Evolutionary conservation across 2,113 vertebrate genomes (phyloP).

Genomic region (Aplodontia rufa): DNA sequence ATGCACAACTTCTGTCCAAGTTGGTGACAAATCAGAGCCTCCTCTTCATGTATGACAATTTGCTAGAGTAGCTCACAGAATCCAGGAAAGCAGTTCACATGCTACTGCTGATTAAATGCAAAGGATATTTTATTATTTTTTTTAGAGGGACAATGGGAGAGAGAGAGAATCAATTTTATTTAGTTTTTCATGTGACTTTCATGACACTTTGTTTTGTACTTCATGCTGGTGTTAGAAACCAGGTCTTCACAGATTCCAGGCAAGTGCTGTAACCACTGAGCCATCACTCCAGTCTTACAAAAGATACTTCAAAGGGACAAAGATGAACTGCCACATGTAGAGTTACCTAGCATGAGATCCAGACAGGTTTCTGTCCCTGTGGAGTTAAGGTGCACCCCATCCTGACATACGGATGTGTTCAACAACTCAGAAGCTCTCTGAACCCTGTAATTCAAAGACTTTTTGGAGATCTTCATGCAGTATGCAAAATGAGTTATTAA

Average conservation of each 20-base stretch:
- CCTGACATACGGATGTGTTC: too few relatives aligned
- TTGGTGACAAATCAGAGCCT: not conserved
- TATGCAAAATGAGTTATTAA: not conserved
- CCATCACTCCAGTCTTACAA: too few relatives aligned
- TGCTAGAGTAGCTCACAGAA: not conserved
- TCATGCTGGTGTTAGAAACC: too few relatives aligned
- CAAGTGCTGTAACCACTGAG: too few relatives aligned
- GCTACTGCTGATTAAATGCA: not conserved
- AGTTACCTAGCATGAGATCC: not conserved
- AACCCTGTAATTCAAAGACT: not conserved
- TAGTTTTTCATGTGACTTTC: too few relatives aligned
- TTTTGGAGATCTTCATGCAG: not conserved
- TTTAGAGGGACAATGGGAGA: too few relatives aligned
- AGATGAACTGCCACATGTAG: not conserved
- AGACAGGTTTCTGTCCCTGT: not conserved
- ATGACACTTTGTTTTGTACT: too few relatives aligned
- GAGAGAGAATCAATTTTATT: too few relatives aligned
- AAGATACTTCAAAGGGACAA: not conserved
- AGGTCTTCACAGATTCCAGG: too few relatives aligned
- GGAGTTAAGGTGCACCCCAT: not conserved
- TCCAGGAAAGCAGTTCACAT: not conserved
- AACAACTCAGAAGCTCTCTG: not conserved
- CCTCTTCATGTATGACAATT: not conserved
- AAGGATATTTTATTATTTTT: too few relatives aligned
- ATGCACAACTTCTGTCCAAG: not conserved